Conservation (phyloP, 2,797 vertebrate genomes). For the Glossophaga mutica region DNA sequence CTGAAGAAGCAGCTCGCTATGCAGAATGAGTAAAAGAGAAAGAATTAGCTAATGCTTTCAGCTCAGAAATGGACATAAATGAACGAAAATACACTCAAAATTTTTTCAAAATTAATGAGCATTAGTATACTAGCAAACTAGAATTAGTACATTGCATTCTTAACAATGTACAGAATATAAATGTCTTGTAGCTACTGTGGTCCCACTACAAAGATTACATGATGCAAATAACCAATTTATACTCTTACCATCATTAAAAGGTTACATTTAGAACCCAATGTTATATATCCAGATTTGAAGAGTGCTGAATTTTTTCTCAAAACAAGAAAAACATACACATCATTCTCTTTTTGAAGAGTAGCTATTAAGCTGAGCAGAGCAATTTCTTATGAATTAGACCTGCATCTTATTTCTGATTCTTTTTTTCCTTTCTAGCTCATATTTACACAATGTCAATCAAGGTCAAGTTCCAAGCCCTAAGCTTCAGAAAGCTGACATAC, state of each 20-base stretch:
- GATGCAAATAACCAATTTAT: neutral
- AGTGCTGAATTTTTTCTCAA: conserved; percentile 19
- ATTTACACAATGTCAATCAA: conserved; percentile 8
- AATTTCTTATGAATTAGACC: conserved; percentile 45
- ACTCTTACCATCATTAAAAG: conserved; percentile 14
- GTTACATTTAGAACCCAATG: conserved; percentile 31
- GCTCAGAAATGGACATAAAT: conserved; percentile 46
- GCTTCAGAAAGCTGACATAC: neutral
- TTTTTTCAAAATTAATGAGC: conserved; percentile 34
- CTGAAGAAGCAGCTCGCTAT: neutral
- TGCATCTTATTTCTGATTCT: conserved; percentile 18
- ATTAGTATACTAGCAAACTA: conserved; percentile 16
- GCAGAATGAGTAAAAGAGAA: neutral
- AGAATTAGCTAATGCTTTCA: conserved; percentile 63
- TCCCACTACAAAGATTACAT: neutral
- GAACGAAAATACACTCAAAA: neutral
- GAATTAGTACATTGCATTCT: neutral
- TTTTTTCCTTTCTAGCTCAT: neutral
- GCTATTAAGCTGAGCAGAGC: conserved; percentile 27
- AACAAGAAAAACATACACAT: neutral
- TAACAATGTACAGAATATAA: neutral
- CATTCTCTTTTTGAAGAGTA: conserved; percentile 37
- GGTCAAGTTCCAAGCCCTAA: conserved; percentile 3
- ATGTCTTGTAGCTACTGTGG: neutral
- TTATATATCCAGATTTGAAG: conserved; percentile 29